Percentiles rank a stretch among this genome's conserved stretches.
Conservation (phyloP, 2,888 invertebrate genomes). For the Apamea anceps region DNA sequence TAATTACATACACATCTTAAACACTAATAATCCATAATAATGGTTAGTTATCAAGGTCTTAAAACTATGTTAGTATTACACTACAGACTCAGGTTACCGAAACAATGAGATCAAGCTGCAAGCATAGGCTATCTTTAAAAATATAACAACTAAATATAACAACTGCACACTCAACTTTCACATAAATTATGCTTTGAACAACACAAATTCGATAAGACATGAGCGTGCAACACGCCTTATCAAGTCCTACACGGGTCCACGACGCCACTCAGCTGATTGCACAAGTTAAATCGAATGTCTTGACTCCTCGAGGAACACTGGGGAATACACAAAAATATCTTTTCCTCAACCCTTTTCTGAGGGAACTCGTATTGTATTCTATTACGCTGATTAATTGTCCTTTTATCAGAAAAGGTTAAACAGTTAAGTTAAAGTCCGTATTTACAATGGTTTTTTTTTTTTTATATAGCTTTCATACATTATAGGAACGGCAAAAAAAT, state of each 20-base stretch:
- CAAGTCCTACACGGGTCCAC: constrained; percentile 33
- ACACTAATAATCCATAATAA: too few species aligned
- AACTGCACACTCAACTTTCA: neutral
- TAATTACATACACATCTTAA: too few species aligned
- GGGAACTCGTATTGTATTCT: constrained; percentile 7
- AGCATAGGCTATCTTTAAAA: neutral
- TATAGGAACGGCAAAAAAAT: neutral
- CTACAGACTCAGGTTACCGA: neutral
- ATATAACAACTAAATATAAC: neutral
- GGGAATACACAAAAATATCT: constrained; percentile 40
- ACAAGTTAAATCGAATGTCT: constrained; percentile 71
- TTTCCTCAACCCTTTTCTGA: constrained; percentile 24
- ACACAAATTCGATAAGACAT: constrained; percentile 22
- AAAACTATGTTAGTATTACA: neutral
- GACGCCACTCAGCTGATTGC: constrained; percentile 67
- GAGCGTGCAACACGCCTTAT: constrained; percentile 7
- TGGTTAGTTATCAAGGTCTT: neutral
- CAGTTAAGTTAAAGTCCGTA: neutral
- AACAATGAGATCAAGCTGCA: neutral
- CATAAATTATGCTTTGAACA: neutral
- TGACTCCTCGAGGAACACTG: constrained; percentile 38
- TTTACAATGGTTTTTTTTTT: neutral
- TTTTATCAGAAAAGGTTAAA: too few species aligned
- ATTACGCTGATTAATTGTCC: neutral
- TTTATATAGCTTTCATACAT: neutral